phyloP scores from a whole-genome alignment of 1,140 invertebrate genomes.

The Drosophila bocqueti region DNA sequence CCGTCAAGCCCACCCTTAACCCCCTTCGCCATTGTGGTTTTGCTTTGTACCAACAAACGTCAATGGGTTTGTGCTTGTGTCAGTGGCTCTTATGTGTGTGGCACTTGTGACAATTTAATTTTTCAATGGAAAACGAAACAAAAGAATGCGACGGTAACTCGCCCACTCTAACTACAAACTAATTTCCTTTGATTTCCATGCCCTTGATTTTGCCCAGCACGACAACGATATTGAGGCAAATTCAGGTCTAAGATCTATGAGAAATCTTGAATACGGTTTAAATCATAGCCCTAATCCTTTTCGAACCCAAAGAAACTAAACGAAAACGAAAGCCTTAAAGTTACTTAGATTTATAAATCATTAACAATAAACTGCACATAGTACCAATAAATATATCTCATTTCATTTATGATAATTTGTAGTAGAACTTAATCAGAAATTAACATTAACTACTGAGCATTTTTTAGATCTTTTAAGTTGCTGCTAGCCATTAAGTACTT shows the following conservation, averaged over 20 bases:
- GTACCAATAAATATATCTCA: not conserved
- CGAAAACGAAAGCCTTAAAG: not conserved
- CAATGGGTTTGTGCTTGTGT: conserved; percentile 19
- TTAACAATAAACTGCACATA: not conserved
- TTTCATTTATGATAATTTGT: not conserved
- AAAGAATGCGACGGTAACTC: conserved; percentile 20
- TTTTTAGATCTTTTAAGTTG: no score
- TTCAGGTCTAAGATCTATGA: not conserved
- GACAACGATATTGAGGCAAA: not conserved
- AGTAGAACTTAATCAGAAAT: not conserved
- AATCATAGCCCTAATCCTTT: not conserved
- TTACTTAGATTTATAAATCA: not conserved
- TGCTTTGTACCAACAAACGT: conserved; percentile 42
- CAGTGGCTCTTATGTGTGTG: conserved; percentile 4
- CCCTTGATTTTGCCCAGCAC: not conserved
- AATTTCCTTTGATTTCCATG: conserved; percentile 20
- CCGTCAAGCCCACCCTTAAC: conserved; percentile 8
- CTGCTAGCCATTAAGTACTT: not conserved
- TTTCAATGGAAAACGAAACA: conserved; percentile 37
- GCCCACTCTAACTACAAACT: not conserved
- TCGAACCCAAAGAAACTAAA: not conserved
- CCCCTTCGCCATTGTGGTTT: conserved; percentile 38
- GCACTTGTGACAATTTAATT: conserved; percentile 43
- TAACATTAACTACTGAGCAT: not conserved
- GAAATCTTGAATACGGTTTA: not conserved